A percentile compares a stretch with the other conserved stretches of the same genome.
These are phyloP conservation scores for Athene cunicularia DNA, from an alignment of 2,113 vertebrate species.

Conservation along the genomic window DNA sequence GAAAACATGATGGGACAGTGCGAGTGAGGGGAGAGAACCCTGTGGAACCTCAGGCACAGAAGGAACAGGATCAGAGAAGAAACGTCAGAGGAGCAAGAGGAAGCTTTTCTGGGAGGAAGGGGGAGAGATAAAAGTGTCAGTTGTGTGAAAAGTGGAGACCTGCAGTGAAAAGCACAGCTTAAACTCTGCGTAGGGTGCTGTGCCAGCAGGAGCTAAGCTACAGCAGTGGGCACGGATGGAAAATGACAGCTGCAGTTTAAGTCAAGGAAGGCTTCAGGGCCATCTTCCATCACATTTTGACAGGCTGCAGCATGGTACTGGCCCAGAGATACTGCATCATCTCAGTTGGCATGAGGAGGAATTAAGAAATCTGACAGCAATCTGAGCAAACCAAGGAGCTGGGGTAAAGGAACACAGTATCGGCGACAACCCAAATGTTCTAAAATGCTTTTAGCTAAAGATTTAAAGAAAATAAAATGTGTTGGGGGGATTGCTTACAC, in stretches of 20 bases:
- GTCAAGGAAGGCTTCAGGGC: conserved; percentile 21
- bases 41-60: neutral
- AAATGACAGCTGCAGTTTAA: conserved; percentile 59
- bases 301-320: conserved; percentile 33
- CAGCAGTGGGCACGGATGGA: conserved; percentile 15
- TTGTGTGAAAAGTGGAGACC: conserved; percentile 3
- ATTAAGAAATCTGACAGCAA: conserved; percentile 49
- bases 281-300: conserved; percentile 63
- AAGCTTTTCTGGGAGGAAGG: rapidly evolving
- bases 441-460: neutral
- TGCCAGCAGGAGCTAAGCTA: conserved; percentile 51
- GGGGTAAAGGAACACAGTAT: neutral
- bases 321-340: neutral
- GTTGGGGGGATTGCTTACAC: neutral
- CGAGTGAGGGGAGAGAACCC: neutral
- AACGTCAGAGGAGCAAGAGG: neutral
- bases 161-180: neutral
- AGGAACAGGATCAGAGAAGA: neutral
- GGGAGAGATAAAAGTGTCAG: neutral
- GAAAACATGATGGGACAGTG: neutral
- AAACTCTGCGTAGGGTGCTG: neutral
- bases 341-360: neutral
- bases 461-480: neutral
- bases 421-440: neutral
- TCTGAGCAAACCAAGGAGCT: neutral